Evolutionary conservation across 2,888 invertebrate species (phyloP).

Genomic region (Dicyrtomina minuta): DNA sequence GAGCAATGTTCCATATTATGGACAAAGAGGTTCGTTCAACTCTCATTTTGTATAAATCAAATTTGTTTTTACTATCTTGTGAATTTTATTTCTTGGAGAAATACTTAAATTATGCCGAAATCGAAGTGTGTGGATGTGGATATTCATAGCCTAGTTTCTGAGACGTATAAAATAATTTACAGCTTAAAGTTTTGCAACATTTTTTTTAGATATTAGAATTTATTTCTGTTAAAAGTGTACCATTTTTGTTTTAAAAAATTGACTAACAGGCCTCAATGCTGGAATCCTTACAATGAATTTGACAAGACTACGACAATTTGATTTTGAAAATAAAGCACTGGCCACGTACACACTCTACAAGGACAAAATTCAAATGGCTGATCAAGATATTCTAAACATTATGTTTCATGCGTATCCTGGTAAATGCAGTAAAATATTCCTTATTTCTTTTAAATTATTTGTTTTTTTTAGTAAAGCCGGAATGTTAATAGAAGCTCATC

Average conservation of each 20-base stretch:
- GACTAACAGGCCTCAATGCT: constrained; percentile 69
- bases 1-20: constrained; percentile 92
- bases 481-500: no score
- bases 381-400: constrained; percentile 92
- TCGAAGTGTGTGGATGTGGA: no score
- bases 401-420: constrained; percentile 81
- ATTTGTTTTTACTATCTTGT: background rate
- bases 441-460: no score
- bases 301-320: constrained; percentile 77
- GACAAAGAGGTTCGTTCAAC: constrained; percentile 68
- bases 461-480: no score
- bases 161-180: no score
- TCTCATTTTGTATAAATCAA: background rate
- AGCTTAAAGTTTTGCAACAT: no score
- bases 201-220: no score
- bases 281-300: constrained; percentile 96
- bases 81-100: background rate
- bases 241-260: background rate
- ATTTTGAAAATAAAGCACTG: constrained; percentile 81
- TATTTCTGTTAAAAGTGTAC: background rate
- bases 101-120: background rate
- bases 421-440: constrained; percentile 52
- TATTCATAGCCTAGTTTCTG: no score
- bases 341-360: constrained; percentile 84
- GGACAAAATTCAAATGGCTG: constrained; percentile 91